These are phyloP conservation scores for Sialia sialis DNA, from an alignment of 2,113 vertebrate species.

Conservation along the genomic window DNA sequence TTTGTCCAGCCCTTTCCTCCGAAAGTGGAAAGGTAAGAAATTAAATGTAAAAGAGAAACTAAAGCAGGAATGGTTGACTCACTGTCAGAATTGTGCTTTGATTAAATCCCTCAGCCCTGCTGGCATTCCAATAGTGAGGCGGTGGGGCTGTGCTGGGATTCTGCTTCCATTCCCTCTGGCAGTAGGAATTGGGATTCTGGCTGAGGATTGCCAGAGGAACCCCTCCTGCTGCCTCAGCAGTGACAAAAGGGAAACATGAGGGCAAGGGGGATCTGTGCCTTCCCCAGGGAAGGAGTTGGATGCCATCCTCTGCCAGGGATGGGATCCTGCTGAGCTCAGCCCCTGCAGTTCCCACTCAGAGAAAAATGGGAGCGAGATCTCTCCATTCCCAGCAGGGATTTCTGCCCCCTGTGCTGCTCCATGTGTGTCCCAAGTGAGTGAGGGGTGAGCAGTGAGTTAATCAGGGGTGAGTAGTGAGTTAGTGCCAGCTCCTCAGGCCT, in stretches of 20 bases:
- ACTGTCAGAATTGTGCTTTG: neutral
- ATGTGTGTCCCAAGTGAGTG: neutral
- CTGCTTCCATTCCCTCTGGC: neutral
- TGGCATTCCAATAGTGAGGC: too few relatives aligned
- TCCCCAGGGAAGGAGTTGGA: neutral
- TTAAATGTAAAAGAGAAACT: neutral
- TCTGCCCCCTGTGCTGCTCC: neutral
- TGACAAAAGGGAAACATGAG: neutral
- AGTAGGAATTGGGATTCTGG: neutral
- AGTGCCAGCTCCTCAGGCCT: neutral
- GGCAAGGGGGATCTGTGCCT: neutral
- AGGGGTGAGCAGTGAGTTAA: neutral
- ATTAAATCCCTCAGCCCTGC: neutral
- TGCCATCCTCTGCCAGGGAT: neutral
- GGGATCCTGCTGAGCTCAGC: neutral
- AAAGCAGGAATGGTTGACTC: neutral
- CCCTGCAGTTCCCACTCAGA: neutral
- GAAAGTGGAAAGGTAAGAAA: conserved; percentile 83
- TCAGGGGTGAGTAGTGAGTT: neutral
- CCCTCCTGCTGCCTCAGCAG: neutral
- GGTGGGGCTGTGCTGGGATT: neutral
- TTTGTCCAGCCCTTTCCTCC: conserved; percentile 80
- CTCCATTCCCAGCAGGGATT: neutral
- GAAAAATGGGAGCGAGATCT: neutral
- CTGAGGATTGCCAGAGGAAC: neutral